A percentile compares a stretch with the other conserved stretches of the same genome.
Conservation (phyloP, 2,888 invertebrate species). For the Eueremaeus valkanovi region DNA sequence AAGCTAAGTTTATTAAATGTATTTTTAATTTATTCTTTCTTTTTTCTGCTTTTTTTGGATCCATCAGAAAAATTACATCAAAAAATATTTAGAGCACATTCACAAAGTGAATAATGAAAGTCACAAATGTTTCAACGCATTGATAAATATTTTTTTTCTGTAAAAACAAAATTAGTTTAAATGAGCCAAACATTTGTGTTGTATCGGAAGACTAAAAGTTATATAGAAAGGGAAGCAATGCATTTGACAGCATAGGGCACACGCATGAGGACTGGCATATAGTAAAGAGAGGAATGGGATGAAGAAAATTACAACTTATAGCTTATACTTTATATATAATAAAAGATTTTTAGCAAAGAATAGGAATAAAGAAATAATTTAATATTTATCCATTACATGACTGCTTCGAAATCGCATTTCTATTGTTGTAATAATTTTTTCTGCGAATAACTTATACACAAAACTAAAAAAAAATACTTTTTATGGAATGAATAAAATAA, state of each 20-base stretch:
- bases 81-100: not conserved
- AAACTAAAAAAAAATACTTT: not conserved
- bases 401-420: not conserved
- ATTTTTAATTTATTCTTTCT: not conserved
- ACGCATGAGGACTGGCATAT: not conserved
- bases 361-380: not conserved
- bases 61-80: not conserved
- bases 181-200: not conserved
- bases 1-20: conserved; percentile 17
- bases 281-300: too few species aligned
- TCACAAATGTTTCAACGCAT: too few species aligned
- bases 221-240: not conserved
- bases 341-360: not conserved
- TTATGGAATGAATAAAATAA: conserved; percentile 3
- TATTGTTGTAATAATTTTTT: conserved; percentile 13
- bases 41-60: not conserved
- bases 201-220: not conserved
- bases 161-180: not conserved
- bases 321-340: not conserved
- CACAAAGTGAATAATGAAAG: too few species aligned
- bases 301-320: too few species aligned
- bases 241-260: conserved; percentile 16
- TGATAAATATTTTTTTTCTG: not conserved
- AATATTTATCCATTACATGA: conserved; percentile 10
- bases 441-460: too few species aligned